Evolutionary conservation across 2,888 invertebrate genomes (phyloP).

Genomic region (Taenaris catops): DNA sequence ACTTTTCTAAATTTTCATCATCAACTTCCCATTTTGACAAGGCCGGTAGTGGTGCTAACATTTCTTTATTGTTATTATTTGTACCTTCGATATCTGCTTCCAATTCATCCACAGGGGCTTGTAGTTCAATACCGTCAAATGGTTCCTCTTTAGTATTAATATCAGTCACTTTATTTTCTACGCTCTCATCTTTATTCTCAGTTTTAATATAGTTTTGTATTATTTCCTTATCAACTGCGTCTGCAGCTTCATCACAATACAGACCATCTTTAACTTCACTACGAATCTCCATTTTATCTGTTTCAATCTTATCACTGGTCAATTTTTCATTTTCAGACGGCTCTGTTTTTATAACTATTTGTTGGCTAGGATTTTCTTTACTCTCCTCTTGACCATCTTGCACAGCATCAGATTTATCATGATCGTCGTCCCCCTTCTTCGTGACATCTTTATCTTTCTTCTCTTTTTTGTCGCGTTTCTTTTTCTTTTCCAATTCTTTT

Average conservation of each 20-base stretch:
- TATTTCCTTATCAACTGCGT: constrained; percentile 77
- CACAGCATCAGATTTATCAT: constrained; percentile 29
- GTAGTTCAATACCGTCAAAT: constrained; percentile 79
- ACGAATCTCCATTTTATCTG: constrained; percentile 29
- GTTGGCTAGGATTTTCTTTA: constrained; percentile 27
- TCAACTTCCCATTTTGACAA: constrained; percentile 95
- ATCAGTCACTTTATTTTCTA: constrained; percentile 42
- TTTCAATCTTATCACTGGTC: constrained; percentile 29
- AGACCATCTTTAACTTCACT: constrained; percentile 51
- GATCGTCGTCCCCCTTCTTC: constrained; percentile 35
- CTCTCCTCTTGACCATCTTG: constrained; percentile 22
- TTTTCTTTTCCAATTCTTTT: constrained; percentile 70
- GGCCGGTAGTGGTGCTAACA: constrained; percentile 87
- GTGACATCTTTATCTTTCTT: constrained; percentile 66
- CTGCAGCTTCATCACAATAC: constrained; percentile 75
- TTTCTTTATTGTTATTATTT: constrained; percentile 66
- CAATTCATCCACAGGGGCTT: constrained; percentile 77
- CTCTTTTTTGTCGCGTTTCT: constrained; percentile 76
- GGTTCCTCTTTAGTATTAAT: constrained; percentile 68
- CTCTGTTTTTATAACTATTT: constrained; percentile 13
- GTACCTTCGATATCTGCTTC: constrained; percentile 67
- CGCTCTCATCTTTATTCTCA: constrained; percentile 38
- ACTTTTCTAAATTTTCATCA: constrained; percentile 66
- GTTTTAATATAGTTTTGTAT: constrained; percentile 78
- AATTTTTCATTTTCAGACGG: constrained; percentile 31